These are phyloP conservation scores for Latrodectus geometricus DNA, from an alignment of 1,140 invertebrate species.

Conservation along the genomic window DNA sequence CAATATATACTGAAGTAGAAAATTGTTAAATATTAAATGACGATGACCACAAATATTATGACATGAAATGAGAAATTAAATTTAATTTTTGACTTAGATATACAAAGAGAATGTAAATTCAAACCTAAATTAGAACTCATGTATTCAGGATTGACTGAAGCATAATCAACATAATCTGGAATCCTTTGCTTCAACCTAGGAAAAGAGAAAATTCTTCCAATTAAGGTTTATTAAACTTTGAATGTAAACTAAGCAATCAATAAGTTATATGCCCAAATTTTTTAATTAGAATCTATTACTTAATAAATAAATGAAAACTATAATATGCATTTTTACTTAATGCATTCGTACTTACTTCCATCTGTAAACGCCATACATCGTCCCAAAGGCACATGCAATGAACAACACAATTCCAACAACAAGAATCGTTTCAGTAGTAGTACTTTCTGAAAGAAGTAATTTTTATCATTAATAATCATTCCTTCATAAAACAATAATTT, in stretches of 20 bases:
- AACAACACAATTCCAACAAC: slow-evolving; percentile 17
- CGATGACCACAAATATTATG: not conserved
- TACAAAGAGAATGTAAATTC: not conserved
- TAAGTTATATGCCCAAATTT: too few species aligned
- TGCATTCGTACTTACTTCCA: slow-evolving; percentile 36
- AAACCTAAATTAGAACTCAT: slow-evolving; percentile 56
- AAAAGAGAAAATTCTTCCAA: not conserved
- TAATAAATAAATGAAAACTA: not conserved
- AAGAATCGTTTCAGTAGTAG: not conserved
- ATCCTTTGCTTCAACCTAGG: slow-evolving; percentile 24
- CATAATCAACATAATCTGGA: slow-evolving; percentile 63
- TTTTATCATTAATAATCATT: too few species aligned
- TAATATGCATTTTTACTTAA: not conserved
- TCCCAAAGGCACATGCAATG: slow-evolving; percentile 1
- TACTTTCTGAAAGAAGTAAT: slow-evolving; percentile 13
- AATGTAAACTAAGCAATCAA: too few species aligned
- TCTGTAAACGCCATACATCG: slow-evolving; percentile 35
- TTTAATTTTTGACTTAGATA: not conserved
- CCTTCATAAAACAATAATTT: too few species aligned
- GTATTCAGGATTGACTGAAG: slow-evolving; percentile 70
- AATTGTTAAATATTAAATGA: not conserved
- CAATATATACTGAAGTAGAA: slow-evolving; percentile 76
- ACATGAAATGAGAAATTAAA: too few species aligned
- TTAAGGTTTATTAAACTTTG: too few species aligned
- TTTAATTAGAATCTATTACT: not conserved